Evolutionary conservation across 2,113 vertebrate species (phyloP), one percentile per base, ranked within the genome.

Genomic region (Gavia stellata): DNA sequence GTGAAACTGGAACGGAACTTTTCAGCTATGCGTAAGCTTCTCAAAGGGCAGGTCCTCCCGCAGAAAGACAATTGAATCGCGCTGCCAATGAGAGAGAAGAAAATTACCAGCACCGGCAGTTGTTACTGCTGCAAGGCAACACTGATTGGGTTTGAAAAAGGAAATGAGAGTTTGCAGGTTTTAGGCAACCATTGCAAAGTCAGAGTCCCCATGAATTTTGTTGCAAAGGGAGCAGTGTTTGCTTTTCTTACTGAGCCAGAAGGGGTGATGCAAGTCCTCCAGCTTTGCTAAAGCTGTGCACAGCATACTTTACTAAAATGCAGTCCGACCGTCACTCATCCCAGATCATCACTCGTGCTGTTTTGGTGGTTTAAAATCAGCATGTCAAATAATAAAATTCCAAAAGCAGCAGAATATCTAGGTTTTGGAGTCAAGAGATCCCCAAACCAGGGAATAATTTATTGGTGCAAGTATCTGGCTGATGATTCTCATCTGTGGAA

Each of bases 1-100:
- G 15, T 59, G 68, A 52, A 88, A 34, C 14, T 47, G 40, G 16
- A 65, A 31, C 16, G 24, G 55, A 87, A 38, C 17, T 49, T 75
- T n/a, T 52, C 45, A 33, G 12, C 26, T 29, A 7, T 14, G 25
- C 0, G 0, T 42, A 55, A 59, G 2, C 38, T 50, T 55, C 47
- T 81, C 20, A 45, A 31, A 40, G 0, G 2, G 14, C 28, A 83
- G 23, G 15, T 84, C 38, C 31, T 63, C 10, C 52, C 26, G 24
- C 33, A 70, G 44, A 59, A 65, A 49, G 56, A 26, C 28, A 40
- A 7, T 47, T 19, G 47, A 68, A 86, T 16, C 2, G 1, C 3
- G 1, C 50, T 74, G 67, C 26, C 28, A 50, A 2, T 21, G 26
- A 52, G 25, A 71, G 20, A 33, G 21, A 53, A 20, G n/a, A 50